Base-by-base conservation (phyloP, 35 echinoderm and acorn worm species). In the Stichopus chloronotus region DNA sequence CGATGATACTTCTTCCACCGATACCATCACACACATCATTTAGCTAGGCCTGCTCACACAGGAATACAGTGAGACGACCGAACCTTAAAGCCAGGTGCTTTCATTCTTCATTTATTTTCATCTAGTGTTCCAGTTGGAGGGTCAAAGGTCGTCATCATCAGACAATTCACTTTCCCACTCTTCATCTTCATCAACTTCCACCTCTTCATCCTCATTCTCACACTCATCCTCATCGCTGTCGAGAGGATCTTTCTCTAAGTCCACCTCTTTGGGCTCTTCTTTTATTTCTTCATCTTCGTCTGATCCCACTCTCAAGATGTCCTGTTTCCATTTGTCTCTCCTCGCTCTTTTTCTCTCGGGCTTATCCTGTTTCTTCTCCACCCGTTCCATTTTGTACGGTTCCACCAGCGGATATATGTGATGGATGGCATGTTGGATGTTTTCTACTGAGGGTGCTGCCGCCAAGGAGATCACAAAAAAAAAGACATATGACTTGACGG, bases 401-500 rank as follows among this genome's bases (percentile, higher is more conserved):
- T 94, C 92, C 11, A 96, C 95, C 57, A 96, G 63, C 9, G 95
- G 95, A 79, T 96, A 96, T 2, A 96, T 96, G 56, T 94, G 88
- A 20, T 96, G 78, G 72, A 96, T 96, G 23, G 95, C 95, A 86
- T 57, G 57, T 12, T 90, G 81, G 92, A 96, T 84, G 83, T 96
- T 96, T 10, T 86, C 92, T n/a, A 96, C 95, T 56, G 88, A 93
- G 57, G 95, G 95, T 20, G 95, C 95, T 96, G 94, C 22, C 30
- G 72, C 17, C 17, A 19, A 22, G 69, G 24, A 76, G 24, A 20
- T 8, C 4, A 76, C 3, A 76, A 6, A 76, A 11, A 16, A 76
- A 20, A 76, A 20, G 5, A 20, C 72, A 76, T 13, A 11, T 11
- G 24, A 24, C 5, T 0, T 20, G 76, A 24, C 6, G 21, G 9